Conservation (phyloP, 2,888 invertebrate genomes). For the Lamellibrachia columna region DNA sequence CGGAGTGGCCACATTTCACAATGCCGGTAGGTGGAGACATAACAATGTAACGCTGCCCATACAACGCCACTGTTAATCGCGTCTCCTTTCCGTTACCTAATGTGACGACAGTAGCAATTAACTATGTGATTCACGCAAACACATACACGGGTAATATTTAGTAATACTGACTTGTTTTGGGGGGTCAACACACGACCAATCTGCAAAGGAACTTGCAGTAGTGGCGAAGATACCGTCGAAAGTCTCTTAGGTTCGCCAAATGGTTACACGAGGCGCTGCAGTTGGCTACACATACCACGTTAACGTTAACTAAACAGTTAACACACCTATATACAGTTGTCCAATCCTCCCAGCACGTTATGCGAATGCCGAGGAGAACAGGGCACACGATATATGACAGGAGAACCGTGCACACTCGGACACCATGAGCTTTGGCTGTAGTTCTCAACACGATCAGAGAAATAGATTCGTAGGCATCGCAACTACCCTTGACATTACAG, state of each 20-base stretch:
- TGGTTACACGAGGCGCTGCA: not conserved
- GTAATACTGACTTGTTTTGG: not conserved
- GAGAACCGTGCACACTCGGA: no score
- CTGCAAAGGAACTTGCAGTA: not conserved
- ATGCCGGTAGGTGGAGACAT: not conserved
- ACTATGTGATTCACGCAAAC: not conserved
- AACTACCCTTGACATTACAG: no score
- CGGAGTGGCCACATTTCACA: not conserved
- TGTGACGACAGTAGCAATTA: conserved; percentile 4
- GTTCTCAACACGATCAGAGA: no score
- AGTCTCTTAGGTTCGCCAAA: not conserved
- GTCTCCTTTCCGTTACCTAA: not conserved
- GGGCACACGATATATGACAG: no score
- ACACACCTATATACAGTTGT: not conserved
- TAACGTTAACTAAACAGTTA: not conserved
- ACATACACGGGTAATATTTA: not conserved
- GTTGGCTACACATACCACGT: not conserved
- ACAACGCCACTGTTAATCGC: not conserved
- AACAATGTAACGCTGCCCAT: not conserved
- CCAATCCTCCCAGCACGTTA: no score
- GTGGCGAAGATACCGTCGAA: not conserved
- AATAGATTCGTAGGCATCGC: no score
- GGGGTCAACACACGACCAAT: not conserved
- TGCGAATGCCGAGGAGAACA: no score
- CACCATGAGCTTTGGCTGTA: no score